Conservation (phyloP, 2,888 invertebrate species). For the Archaeoteleia sp. region DNA sequence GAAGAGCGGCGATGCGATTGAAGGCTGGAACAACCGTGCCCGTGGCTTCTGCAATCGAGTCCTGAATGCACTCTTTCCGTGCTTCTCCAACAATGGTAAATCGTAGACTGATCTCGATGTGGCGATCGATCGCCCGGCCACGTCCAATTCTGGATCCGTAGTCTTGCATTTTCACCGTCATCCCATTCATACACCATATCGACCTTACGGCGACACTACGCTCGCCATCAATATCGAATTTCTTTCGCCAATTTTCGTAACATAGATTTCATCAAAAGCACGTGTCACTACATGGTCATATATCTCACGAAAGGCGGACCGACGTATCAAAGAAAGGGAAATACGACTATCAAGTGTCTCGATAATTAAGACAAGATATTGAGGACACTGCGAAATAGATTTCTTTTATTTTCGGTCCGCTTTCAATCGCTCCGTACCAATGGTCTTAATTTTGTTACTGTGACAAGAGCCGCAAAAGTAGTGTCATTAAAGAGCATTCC, state of each 20-base stretch:
- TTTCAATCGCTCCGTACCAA: too few species aligned
- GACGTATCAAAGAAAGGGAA: too few species aligned
- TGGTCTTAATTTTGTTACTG: too few species aligned
- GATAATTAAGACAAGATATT: too few species aligned
- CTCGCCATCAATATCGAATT: background rate
- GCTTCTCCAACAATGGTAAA: slow-evolving; percentile 74
- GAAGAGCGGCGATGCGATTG: slow-evolving; percentile 67
- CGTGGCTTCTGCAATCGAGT: slow-evolving; percentile 74
- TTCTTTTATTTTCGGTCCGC: too few species aligned
- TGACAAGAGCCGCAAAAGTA: too few species aligned
- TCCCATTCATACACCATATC: slow-evolving; percentile 39
- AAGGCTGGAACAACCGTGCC: slow-evolving; percentile 74
- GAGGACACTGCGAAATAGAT: too few species aligned
- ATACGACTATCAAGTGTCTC: too few species aligned
- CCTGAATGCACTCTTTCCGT: slow-evolving; percentile 72
- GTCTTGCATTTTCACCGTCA: slow-evolving; percentile 49
- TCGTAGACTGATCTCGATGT: slow-evolving; percentile 63
- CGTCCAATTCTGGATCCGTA: slow-evolving; percentile 40
- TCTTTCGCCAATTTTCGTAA: background rate
- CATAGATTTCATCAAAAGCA: too few species aligned
- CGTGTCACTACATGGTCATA: too few species aligned
- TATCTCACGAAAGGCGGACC: too few species aligned
- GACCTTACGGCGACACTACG: slow-evolving; percentile 4
- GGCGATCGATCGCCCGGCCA: slow-evolving; percentile 26
- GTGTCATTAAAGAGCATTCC: too few species aligned